These are phyloP conservation scores for Tigriopus californicus DNA, from an alignment of 2,888 invertebrate species.

Conservation along the genomic window DNA sequence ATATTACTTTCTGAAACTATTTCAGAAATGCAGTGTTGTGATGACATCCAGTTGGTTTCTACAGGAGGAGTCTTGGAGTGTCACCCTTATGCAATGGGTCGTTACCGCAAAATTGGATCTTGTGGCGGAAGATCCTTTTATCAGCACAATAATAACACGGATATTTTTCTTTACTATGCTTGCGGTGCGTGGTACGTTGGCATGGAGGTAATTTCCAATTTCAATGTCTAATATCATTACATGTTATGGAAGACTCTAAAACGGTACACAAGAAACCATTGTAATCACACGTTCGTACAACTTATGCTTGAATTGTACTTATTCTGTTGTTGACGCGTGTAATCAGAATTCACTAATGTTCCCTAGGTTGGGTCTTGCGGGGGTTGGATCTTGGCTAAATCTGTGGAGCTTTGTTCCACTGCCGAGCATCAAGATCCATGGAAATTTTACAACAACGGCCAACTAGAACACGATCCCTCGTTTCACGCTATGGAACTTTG, in stretches of 20 bases:
- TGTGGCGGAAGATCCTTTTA: slow-evolving; percentile 6
- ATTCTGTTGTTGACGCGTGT: too few species aligned
- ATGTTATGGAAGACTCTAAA: too few species aligned
- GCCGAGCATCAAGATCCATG: background rate
- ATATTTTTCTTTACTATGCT: slow-evolving; percentile 10
- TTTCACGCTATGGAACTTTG: background rate
- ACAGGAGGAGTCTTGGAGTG: background rate
- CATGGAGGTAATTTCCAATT: background rate
- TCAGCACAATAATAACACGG: slow-evolving; percentile 7
- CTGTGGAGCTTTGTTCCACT: background rate
- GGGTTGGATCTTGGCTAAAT: slow-evolving; percentile 8
- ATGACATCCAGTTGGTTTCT: background rate
- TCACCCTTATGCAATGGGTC: slow-evolving; percentile 1
- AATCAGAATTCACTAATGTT: too few species aligned
- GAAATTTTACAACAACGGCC: background rate
- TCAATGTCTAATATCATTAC: too few species aligned
- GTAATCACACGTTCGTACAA: too few species aligned
- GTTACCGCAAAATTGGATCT: slow-evolving; percentile 6
- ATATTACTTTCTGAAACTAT: too few species aligned
- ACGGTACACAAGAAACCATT: too few species aligned
- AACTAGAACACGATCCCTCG: background rate
- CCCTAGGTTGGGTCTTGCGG: slow-evolving; percentile 8
- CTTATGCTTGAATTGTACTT: too few species aligned
- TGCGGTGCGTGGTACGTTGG: slow-evolving; percentile 10
- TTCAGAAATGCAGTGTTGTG: slow-evolving; percentile 6